phyloP scores from a whole-genome alignment of 2,888 invertebrate genomes.

The Conomelus anceps region DNA sequence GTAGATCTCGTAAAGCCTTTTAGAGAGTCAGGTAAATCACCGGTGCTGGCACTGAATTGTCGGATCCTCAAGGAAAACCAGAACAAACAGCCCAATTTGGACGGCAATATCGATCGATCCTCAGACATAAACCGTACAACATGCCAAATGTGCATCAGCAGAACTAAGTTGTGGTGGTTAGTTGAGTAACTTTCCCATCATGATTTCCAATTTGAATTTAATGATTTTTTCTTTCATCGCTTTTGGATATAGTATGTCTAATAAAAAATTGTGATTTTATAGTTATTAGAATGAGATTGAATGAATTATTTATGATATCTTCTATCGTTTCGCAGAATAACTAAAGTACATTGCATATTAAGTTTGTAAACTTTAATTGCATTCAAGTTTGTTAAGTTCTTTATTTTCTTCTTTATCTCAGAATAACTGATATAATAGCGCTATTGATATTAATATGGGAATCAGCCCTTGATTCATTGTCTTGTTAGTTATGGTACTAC shows the following conservation, averaged over 20 bases:
- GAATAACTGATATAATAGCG: too few species aligned
- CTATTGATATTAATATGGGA: too few species aligned
- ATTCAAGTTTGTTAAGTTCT: too few species aligned
- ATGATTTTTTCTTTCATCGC: not conserved
- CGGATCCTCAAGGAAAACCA: not conserved
- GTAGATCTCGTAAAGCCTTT: not conserved
- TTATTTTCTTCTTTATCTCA: too few species aligned
- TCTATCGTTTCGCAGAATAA: too few species aligned
- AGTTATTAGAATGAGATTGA: too few species aligned
- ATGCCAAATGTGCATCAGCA: not conserved
- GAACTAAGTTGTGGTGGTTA: not conserved
- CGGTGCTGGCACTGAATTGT: not conserved
- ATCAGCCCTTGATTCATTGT: too few species aligned
- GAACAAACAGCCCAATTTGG: not conserved
- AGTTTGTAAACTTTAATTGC: too few species aligned
- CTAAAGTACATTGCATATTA: too few species aligned
- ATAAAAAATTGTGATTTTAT: too few species aligned
- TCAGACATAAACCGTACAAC: not conserved
- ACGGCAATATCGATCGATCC: not conserved
- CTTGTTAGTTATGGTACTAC: too few species aligned
- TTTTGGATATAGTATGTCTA: not conserved
- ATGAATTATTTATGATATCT: too few species aligned
- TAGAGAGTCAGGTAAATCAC: not conserved
- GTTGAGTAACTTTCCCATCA: not conserved
- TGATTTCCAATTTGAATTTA: not conserved